Evolutionary conservation across 2,888 invertebrate species (phyloP).

Genomic region (Bellardia bayeri): DNA sequence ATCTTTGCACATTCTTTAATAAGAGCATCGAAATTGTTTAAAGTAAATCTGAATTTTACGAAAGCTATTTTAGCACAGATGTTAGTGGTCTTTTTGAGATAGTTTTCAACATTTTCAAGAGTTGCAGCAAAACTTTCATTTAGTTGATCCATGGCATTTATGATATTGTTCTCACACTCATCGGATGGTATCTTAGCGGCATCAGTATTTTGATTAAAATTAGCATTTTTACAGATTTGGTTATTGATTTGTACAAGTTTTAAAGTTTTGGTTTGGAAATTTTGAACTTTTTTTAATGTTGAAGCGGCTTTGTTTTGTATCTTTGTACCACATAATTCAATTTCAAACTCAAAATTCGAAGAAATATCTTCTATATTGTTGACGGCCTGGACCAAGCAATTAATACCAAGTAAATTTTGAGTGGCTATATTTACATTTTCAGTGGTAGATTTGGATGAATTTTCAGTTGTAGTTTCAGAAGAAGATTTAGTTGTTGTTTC

Average conservation of each 20-base stretch:
- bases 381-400: slow-evolving; percentile 35
- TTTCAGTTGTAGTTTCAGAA: background rate
- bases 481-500: background rate
- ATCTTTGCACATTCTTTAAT: slow-evolving; percentile 27
- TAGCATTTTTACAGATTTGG: slow-evolving; percentile 26
- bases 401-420: slow-evolving; percentile 49
- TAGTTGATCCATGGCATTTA: slow-evolving; percentile 8
- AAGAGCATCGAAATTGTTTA: slow-evolving; percentile 21
- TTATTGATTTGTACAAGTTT: slow-evolving; percentile 20
- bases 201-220: slow-evolving; percentile 13
- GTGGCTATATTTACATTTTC: slow-evolving; percentile 32
- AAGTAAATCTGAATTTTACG: background rate
- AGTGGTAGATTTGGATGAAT: background rate
- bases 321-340: slow-evolving; percentile 33
- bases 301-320: background rate
- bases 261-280: background rate
- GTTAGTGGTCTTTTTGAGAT: background rate
- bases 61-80: slow-evolving; percentile 34
- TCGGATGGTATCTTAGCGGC: background rate
- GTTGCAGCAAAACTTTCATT: slow-evolving; percentile 1
- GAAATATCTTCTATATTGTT: slow-evolving; percentile 17
- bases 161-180: slow-evolving; percentile 4
- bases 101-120: background rate
- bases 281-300: background rate
- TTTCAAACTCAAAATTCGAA: slow-evolving; percentile 32